Percentiles rank a stretch among this genome's conserved stretches.
Conservation (phyloP, 2,888 invertebrate species). For the Caenorhabditis auriculariae region DNA sequence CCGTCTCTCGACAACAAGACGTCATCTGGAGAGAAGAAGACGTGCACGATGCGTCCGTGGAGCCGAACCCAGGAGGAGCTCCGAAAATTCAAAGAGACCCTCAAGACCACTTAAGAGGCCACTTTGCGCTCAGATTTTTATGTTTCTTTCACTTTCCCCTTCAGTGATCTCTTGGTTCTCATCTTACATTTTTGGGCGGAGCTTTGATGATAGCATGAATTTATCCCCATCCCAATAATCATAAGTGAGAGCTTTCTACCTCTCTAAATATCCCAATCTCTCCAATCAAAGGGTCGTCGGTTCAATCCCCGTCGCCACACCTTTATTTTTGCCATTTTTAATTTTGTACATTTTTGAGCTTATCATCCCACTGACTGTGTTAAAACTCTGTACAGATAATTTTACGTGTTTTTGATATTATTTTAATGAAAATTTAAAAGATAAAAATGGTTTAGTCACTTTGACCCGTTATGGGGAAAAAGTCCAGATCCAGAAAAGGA, state of each 20-base stretch:
- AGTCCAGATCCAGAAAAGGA: too few relatives aligned
- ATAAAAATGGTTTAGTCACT: too few relatives aligned
- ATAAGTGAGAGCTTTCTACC: too few relatives aligned
- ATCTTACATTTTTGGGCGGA: too few relatives aligned
- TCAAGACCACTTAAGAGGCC: constrained; percentile 1
- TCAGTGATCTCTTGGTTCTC: neutral
- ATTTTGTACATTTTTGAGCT: neutral
- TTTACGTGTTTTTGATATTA: neutral
- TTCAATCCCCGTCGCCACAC: neutral
- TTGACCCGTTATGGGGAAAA: too few relatives aligned
- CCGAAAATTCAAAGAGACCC: constrained; percentile 35
- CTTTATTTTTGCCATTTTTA: neutral
- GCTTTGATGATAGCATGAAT: too few relatives aligned
- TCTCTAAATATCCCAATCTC: too few relatives aligned
- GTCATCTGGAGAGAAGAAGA: constrained; percentile 16
- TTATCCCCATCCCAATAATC: too few relatives aligned
- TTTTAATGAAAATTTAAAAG: too few relatives aligned
- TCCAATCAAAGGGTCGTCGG: neutral
- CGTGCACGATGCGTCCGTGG: constrained; percentile 40
- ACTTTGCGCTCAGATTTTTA: neutral
- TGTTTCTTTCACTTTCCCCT: neutral
- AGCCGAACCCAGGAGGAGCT: constrained; percentile 37
- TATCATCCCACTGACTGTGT: neutral
- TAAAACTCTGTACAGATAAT: neutral
- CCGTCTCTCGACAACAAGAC: constrained; percentile 19